Percentiles rank a stretch among this genome's conserved stretches.
These are phyloP conservation scores for Grantiella picta DNA, from an alignment of 2,113 vertebrate species.

Conservation along the genomic window DNA sequence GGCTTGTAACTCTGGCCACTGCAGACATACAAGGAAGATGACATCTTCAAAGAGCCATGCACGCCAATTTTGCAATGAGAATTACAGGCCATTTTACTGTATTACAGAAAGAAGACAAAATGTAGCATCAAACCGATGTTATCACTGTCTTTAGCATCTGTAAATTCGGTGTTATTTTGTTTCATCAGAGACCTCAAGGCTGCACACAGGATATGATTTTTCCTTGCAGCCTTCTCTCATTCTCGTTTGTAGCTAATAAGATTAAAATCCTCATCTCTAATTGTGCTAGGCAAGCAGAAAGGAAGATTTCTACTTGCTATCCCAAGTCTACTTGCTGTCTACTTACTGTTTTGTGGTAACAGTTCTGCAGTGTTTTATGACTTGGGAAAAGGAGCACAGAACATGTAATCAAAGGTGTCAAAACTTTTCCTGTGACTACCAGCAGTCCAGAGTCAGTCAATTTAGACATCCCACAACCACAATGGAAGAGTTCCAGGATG, in stretches of 20 bases:
- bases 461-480: neutral
- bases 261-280: neutral
- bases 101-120: constrained; percentile 35
- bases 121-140: constrained; percentile 25
- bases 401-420: neutral
- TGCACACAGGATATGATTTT: neutral
- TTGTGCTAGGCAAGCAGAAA: neutral
- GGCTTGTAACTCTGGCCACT: constrained; percentile 1
- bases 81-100: constrained; percentile 30
- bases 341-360: neutral
- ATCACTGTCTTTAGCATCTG: constrained; percentile 48
- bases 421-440: neutral
- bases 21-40: neutral
- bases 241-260: neutral
- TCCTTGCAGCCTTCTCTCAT: neutral
- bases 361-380: neutral
- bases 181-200: constrained; percentile 39
- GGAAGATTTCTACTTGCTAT: neutral
- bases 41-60: constrained; percentile 15
- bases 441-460: neutral
- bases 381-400: neutral
- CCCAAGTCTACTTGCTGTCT: neutral
- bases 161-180: constrained; percentile 47
- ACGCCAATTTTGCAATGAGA: constrained; percentile 37
- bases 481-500: neutral